Conservation (phyloP, 2,888 invertebrate genomes). For the Xestia xanthographa region DNA sequence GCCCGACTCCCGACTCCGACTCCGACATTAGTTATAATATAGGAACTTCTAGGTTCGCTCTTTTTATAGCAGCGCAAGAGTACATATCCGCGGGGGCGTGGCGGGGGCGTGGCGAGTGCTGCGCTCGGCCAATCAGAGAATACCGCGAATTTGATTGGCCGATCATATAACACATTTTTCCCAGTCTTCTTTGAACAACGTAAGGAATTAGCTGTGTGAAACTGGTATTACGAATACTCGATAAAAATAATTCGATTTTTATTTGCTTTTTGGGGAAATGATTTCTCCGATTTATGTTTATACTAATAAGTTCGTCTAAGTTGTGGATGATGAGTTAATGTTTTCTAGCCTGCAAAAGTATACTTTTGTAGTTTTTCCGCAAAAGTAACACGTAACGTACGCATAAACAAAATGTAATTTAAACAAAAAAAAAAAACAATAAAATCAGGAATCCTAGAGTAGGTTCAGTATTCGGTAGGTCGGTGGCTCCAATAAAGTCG, state of each 20-base stretch:
- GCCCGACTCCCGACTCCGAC: conserved; percentile 66
- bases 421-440: too few species aligned
- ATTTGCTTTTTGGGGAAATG: not conserved
- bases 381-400: too few species aligned
- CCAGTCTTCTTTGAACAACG: not conserved
- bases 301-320: too few species aligned
- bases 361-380: too few species aligned
- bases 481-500: too few species aligned
- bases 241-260: not conserved
- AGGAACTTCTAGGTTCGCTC: not conserved
- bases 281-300: too few species aligned
- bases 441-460: too few species aligned
- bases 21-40: conserved; percentile 10
- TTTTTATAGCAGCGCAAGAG: not conserved
- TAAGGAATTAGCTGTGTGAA: not conserved
- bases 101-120: not conserved
- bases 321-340: not conserved
- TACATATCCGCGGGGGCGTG: not conserved
- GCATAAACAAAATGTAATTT: too few species aligned
- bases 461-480: too few species aligned
- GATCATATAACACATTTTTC: too few species aligned
- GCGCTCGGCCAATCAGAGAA: not conserved
- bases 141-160: not conserved
- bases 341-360: too few species aligned
- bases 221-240: too few species aligned